These are phyloP conservation scores for Drosophila suzukii DNA, from an alignment of 1,140 invertebrate genomes.

Conservation along the genomic window DNA sequence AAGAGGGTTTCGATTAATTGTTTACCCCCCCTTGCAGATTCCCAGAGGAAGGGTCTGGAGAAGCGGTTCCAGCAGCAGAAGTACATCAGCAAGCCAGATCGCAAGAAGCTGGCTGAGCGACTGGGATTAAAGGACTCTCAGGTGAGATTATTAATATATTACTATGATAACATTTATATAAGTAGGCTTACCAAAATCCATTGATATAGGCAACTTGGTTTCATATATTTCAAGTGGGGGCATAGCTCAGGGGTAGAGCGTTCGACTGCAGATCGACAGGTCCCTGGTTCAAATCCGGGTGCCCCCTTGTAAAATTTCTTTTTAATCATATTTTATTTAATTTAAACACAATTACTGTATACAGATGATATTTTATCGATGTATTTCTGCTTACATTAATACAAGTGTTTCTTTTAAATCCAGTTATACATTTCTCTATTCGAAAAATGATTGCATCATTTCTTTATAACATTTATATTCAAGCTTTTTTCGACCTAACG, in stretches of 20 bases:
- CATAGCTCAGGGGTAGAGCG: conserved; percentile 97
- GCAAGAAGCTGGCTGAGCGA: conserved; percentile 97
- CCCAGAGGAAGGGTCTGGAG: conserved; percentile 97
- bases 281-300: conserved; percentile 97
- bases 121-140: conserved; percentile 97
- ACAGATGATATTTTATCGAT: too few relatives aligned
- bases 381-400: not conserved
- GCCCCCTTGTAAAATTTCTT: conserved; percentile 87
- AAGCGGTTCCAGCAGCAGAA: conserved; percentile 98
- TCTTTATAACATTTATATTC: not conserved
- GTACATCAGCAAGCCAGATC: conserved; percentile 98
- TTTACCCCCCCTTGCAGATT: conserved; percentile 89
- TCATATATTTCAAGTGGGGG: conserved; percentile 3
- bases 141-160: too few relatives aligned
- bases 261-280: conserved; percentile 96
- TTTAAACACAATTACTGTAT: not conserved
- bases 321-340: not conserved
- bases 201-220: not conserved
- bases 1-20: conserved; percentile 9
- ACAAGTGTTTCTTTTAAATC: not conserved
- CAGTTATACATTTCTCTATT: not conserved
- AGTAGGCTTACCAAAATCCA: not conserved
- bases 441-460: not conserved
- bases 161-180: not conserved
- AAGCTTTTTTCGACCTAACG: not conserved